phyloP scores from a whole-genome alignment of 2,797 vertebrate species.

The Macrochelys suwanniensis region DNA sequence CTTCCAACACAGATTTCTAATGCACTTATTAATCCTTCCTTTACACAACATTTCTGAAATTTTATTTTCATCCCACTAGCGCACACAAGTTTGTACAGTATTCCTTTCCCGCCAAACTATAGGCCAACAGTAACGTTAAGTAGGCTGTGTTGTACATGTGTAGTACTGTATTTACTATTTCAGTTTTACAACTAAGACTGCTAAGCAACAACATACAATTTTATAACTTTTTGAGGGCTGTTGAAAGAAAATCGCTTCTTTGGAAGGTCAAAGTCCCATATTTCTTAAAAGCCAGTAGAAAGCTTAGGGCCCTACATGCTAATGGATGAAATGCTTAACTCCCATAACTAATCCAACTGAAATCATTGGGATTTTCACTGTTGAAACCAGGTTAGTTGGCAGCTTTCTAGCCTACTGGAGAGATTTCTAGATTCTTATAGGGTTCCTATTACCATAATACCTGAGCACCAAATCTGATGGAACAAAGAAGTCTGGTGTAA shows the following conservation, averaged over 20 bases:
- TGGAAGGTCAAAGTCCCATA: background rate
- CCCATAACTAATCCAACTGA: background rate
- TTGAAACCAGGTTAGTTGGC: background rate
- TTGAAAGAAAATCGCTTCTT: background rate
- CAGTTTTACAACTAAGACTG: background rate
- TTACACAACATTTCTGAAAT: background rate
- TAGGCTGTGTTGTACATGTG: no score
- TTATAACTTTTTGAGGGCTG: background rate
- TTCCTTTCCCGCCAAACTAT: background rate
- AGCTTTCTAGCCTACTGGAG: background rate
- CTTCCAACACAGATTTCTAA: background rate
- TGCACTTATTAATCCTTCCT: background rate
- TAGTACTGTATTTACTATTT: no score
- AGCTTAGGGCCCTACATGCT: background rate
- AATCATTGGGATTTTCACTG: background rate
- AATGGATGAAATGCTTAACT: background rate
- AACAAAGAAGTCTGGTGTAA: background rate
- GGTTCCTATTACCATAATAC: background rate
- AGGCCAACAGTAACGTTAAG: background rate
- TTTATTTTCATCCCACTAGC: background rate
- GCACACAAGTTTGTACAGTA: background rate
- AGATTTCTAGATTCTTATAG: background rate
- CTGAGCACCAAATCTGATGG: background rate
- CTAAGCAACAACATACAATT: background rate
- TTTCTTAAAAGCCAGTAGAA: background rate